Evolutionary conservation across 2,113 vertebrate species (phyloP).

Genomic region (Nannospalax galili): DNA sequence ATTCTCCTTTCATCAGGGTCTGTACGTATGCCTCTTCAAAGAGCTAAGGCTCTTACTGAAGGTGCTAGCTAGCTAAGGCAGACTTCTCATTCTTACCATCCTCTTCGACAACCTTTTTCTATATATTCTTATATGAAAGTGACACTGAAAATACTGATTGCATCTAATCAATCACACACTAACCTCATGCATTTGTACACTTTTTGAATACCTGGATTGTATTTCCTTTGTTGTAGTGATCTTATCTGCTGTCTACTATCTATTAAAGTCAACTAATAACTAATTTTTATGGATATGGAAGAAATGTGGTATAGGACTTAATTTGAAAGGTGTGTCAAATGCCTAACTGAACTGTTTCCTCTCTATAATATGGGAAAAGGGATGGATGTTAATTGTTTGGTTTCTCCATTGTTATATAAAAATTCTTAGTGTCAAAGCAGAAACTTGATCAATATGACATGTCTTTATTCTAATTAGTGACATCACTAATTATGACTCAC

Average conservation of each 20-base stretch:
- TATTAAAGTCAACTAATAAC: background rate
- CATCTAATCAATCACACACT: background rate
- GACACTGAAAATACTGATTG: background rate
- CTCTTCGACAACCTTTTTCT: background rate
- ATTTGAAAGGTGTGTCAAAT: background rate
- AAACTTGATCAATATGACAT: background rate
- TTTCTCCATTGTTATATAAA: background rate
- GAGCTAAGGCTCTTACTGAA: background rate
- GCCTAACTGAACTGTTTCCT: background rate
- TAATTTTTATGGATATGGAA: background rate
- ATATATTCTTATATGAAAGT: background rate
- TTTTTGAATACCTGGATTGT: background rate
- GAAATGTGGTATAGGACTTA: background rate
- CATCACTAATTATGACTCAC: background rate
- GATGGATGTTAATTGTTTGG: background rate
- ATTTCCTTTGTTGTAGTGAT: background rate
- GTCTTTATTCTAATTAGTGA: conserved; percentile 33
- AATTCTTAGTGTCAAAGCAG: conserved; percentile 10
- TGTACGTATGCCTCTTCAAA: background rate
- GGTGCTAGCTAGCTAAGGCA: background rate
- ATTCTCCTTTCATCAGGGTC: background rate
- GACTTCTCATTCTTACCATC: background rate
- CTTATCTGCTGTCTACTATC: background rate
- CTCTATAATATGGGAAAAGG: background rate
- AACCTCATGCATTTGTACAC: background rate